Base-by-base conservation (phyloP, 2,797 vertebrate species). In the Moxostoma hubbsi region DNA sequence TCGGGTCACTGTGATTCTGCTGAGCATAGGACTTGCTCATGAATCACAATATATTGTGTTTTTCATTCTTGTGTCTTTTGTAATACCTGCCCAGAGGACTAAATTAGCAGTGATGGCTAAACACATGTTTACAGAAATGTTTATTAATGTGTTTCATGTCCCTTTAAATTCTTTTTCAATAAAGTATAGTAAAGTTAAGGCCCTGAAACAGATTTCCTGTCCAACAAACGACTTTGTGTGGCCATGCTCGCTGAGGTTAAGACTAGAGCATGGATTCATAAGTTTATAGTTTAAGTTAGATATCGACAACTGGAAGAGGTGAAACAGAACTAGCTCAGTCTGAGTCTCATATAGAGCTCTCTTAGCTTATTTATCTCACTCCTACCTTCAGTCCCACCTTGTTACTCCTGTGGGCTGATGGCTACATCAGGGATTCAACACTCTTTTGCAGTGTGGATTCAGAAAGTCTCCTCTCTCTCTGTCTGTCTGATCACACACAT, bases 381-480 rank as follows among this genome's bases (percentile, higher is more conserved):
- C 49, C 63, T 62, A n/a, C 50, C 18, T 55, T 13, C 55, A 62
- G 36, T 24, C 55, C 36, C 10, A 68, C 63, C 47, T 62, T 55
- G 81, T 73, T 82, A 62, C n/a, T 61, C 62, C 50, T 62, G 36
- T 74, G 8, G 4, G 46, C 53, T 36, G n/a, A 36, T 36, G 36
- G 36, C 36, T 53, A 54, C 70, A 51, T 61, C 64, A 45, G 81
- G 75, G 70, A 78, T 53, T 79, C 64, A 62, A 63, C 69, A 45
- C 63, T 73, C 18, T 73, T 82, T 58, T 64, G 57, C 75, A 18
- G 51, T 49, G 58, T 69, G 45, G 51, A 78, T 70, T 82, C 51
- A 49, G 45, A 79, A 77, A 59, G 69, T 50, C 47, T 55, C 51
- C 67, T 47, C 67, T 64, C 10, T 53, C 36, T 36, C 0, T 36